These are phyloP conservation scores for Eonycteris spelaea DNA, from an alignment of 2,113 vertebrate genomes.

Conservation along the genomic window DNA sequence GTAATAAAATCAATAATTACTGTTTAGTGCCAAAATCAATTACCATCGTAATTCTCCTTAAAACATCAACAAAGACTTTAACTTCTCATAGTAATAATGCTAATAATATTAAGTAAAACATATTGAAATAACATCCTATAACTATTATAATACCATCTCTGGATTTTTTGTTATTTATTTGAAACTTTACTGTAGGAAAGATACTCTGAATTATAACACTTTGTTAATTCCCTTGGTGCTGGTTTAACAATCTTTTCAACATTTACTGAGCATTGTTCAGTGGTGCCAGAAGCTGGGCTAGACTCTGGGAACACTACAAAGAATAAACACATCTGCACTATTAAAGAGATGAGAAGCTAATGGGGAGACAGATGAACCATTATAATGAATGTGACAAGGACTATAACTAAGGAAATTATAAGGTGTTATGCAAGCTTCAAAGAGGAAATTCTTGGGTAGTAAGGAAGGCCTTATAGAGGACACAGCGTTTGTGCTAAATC, in stretches of 20 bases:
- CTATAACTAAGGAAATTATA: background rate
- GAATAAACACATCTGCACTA: background rate
- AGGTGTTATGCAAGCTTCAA: background rate
- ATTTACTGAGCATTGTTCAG: background rate
- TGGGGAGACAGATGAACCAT: background rate
- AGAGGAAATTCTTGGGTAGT: background rate
- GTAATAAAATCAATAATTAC: constrained; percentile 34
- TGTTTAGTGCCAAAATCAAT: background rate
- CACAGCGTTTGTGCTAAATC: background rate
- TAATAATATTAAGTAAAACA: background rate
- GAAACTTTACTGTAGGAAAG: background rate
- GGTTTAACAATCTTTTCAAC: background rate
- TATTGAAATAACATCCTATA: background rate
- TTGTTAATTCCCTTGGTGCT: background rate
- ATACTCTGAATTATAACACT: background rate
- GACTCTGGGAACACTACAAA: background rate
- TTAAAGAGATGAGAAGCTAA: background rate
- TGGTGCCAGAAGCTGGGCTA: background rate
- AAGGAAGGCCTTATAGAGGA: background rate
- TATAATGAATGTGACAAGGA: background rate
- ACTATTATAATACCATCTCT: background rate
- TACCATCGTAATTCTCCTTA: constrained; percentile 30
- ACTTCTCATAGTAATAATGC: background rate
- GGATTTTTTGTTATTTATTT: background rate
- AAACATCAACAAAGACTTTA: constrained; percentile 32